Evolutionary conservation across 1,140 invertebrate genomes (phyloP).

Genomic region (Zaprionus vittiger): DNA sequence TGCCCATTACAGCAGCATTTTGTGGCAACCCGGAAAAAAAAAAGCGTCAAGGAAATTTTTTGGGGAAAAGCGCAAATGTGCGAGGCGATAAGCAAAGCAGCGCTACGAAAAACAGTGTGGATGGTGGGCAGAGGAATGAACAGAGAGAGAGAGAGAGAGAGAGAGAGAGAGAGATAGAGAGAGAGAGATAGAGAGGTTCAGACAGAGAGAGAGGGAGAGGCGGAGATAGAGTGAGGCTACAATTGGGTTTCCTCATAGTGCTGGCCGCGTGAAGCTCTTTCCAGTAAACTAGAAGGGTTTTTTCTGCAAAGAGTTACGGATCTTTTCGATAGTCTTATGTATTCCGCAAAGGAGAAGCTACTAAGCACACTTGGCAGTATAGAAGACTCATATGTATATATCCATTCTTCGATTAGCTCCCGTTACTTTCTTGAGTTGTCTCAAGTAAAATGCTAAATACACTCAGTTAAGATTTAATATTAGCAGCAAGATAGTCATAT

Average conservation of each 20-base stretch:
- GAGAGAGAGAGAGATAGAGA: not conserved
- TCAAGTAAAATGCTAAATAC: not conserved
- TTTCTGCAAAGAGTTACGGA: not conserved
- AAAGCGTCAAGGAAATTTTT: slow-evolving; percentile 7
- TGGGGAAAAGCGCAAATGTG: slow-evolving; percentile 75
- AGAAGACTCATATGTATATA: too few species aligned
- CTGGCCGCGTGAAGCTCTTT: slow-evolving; percentile 1
- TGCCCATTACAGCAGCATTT: slow-evolving; percentile 50
- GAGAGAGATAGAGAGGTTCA: not conserved
- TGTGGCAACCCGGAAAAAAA: slow-evolving; percentile 38
- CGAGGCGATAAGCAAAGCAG: slow-evolving; percentile 80
- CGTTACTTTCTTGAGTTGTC: not conserved
- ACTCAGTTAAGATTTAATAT: too few species aligned
- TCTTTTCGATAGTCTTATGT: not conserved
- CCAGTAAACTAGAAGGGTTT: not conserved
- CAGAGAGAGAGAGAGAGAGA: not conserved
- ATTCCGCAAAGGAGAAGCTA: not conserved
- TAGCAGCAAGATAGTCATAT: not conserved
- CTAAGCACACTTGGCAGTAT: too few species aligned
- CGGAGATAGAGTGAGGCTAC: not conserved
- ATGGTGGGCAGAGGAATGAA: not conserved
- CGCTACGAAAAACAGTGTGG: slow-evolving; percentile 2
- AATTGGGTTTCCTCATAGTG: slow-evolving; percentile 23
- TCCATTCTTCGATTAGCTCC: too few species aligned
- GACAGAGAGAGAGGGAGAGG: not conserved